Evolutionary conservation across 2,888 invertebrate species (phyloP).

Genomic region (Tachystola acroxantha): DNA sequence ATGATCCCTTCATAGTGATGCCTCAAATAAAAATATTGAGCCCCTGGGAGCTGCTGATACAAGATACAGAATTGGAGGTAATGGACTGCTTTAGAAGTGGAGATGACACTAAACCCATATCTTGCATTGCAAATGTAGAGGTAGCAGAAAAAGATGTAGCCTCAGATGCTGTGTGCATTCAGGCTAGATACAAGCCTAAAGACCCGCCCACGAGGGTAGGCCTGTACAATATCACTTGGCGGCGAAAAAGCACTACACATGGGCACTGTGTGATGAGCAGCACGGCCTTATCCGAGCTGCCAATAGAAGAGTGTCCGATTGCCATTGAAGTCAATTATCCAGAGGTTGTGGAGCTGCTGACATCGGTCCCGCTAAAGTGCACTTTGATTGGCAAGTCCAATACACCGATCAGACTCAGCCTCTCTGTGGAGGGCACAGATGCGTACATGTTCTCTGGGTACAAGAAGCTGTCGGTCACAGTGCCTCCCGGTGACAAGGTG

Average conservation of each 20-base stretch:
- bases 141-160: constrained; percentile 62
- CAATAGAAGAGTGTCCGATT: constrained; percentile 80
- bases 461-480: constrained; percentile 84
- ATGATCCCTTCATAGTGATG: constrained; percentile 83
- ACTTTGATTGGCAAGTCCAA: constrained; percentile 84
- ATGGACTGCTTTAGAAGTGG: constrained; percentile 63
- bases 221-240: constrained; percentile 68
- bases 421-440: constrained; percentile 90
- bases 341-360: constrained; percentile 86
- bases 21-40: constrained; percentile 83
- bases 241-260: constrained; percentile 39
- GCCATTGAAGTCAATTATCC: constrained; percentile 81
- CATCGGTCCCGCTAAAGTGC: constrained; percentile 84
- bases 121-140: constrained; percentile 54
- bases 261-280: constrained; percentile 70
- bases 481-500: constrained; percentile 80
- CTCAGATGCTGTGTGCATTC: constrained; percentile 62
- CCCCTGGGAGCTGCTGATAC: constrained; percentile 83
- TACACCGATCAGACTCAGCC: constrained; percentile 83
- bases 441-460: constrained; percentile 97
- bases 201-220: constrained; percentile 61
- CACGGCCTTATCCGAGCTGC: constrained; percentile 74
- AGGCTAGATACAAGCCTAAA: constrained; percentile 61
- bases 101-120: constrained; percentile 46
- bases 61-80: constrained; percentile 81